phyloP scores from a whole-genome alignment of 2,888 invertebrate genomes.

The Cerceris ruficornis region DNA sequence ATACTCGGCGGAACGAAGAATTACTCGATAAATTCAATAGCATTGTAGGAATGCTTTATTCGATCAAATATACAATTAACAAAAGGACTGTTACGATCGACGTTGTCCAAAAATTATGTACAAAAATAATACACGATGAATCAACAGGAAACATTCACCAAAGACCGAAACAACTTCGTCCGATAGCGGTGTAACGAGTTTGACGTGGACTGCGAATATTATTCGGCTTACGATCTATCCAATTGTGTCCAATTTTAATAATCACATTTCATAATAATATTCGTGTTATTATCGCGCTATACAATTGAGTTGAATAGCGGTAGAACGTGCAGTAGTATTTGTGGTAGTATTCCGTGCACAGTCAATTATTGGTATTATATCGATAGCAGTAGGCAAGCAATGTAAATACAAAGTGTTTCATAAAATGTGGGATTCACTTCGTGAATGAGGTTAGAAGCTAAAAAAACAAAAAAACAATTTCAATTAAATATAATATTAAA shows the following conservation, averaged over 20 bases:
- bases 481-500: too few relatives aligned
- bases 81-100: constrained; percentile 9
- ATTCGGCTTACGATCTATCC: neutral
- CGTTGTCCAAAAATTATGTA: constrained; percentile 7
- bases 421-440: too few relatives aligned
- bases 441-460: too few relatives aligned
- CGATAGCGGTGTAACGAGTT: neutral
- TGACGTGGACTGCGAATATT: neutral
- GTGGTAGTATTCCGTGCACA: too few relatives aligned
- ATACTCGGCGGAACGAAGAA: neutral
- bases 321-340: too few relatives aligned
- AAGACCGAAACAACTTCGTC: neutral
- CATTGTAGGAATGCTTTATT: constrained; percentile 57
- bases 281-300: too few relatives aligned
- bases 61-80: constrained; percentile 55
- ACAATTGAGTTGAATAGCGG: too few relatives aligned
- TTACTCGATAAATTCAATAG: constrained; percentile 10
- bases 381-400: too few relatives aligned
- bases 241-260: neutral
- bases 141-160: neutral
- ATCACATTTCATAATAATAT: neutral
- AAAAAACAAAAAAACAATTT: too few relatives aligned
- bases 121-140: constrained; percentile 21
- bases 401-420: too few relatives aligned
- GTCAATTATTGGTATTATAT: too few relatives aligned